A percentile compares a stretch with the other conserved stretches of the same genome.
phyloP scores from a whole-genome alignment of 2,888 invertebrate species.

The Teleogryllus oceanicus region DNA sequence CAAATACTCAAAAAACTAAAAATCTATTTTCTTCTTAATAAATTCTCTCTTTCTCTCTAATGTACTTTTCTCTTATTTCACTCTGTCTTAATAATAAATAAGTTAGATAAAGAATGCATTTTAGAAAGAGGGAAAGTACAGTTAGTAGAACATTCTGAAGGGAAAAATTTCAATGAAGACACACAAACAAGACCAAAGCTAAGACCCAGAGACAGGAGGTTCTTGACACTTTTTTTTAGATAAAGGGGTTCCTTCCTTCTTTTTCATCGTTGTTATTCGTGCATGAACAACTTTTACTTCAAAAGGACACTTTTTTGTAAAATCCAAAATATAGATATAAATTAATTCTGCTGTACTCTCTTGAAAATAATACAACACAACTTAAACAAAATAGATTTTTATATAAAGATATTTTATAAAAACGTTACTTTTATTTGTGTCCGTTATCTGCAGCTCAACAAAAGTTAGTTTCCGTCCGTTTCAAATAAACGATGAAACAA shows the following conservation, averaged over 20 bases:
- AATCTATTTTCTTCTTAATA: constrained; percentile 37
- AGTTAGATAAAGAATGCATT: constrained; percentile 26
- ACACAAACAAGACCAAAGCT: constrained; percentile 35
- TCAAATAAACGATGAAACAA: constrained; percentile 18
- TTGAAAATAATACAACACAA: constrained; percentile 26
- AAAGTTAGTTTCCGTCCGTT: constrained; percentile 10
- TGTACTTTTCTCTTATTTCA: background rate
- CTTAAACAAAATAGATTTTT: constrained; percentile 18
- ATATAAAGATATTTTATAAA: background rate
- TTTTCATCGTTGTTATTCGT: constrained; percentile 1
- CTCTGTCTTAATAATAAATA: constrained; percentile 18
- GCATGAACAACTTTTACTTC: constrained; percentile 12
- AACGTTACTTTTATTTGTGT: background rate
- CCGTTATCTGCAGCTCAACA: constrained; percentile 2
- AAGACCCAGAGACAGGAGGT: constrained; percentile 25
- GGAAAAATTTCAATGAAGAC: constrained; percentile 26
- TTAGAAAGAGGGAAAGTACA: constrained; percentile 34
- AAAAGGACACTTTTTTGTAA: constrained; percentile 32
- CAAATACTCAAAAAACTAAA: constrained; percentile 49
- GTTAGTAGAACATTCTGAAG: constrained; percentile 12
- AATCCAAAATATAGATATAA: constrained; percentile 26
- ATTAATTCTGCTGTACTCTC: constrained; percentile 30
- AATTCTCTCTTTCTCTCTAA: constrained; percentile 31
- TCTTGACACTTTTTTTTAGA: constrained; percentile 24
- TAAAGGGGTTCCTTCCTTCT: background rate